These are phyloP conservation scores for Chrysaora quinquecirrha DNA, from an alignment of 30 jellyfish, hydroid and myxozoan genomes.

Conservation along the genomic window DNA sequence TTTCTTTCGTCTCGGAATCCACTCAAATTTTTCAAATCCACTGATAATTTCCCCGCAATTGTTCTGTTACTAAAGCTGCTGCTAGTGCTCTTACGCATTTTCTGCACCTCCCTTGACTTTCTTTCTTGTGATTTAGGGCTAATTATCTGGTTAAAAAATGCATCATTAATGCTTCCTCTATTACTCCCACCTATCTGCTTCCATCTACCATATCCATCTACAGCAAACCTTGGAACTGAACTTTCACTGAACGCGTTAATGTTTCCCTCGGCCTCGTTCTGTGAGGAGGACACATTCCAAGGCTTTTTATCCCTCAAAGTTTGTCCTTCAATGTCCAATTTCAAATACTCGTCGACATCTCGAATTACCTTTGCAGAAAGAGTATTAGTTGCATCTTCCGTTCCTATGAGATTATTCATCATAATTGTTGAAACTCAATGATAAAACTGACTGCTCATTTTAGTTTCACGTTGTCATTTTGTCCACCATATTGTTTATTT, in stretches of 20 bases:
- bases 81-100: background rate
- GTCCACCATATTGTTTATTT: background rate
- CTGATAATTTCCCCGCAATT: background rate
- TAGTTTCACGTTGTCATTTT: background rate
- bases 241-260: background rate
- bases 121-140: background rate
- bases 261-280: too few relatives aligned
- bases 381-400: background rate
- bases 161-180: background rate
- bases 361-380: background rate
- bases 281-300: background rate
- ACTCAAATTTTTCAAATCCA: background rate
- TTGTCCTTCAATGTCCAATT: background rate
- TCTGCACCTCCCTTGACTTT: background rate
- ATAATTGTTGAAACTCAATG: too few relatives aligned
- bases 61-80: background rate
- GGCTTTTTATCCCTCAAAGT: slow-evolving; percentile 4
- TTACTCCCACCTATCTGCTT: slow-evolving; percentile 20
- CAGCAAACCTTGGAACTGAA: slow-evolving; percentile 45
- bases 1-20: background rate
- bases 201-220: slow-evolving; percentile 76
- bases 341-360: background rate
- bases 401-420: background rate
- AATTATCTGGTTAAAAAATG: background rate
- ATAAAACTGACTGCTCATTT: slow-evolving; percentile 16